Evolutionary conservation across 2,888 invertebrate genomes (phyloP), one percentile per base, ranked within the genome.

Genomic region (Protodeltote pygarga): DNA sequence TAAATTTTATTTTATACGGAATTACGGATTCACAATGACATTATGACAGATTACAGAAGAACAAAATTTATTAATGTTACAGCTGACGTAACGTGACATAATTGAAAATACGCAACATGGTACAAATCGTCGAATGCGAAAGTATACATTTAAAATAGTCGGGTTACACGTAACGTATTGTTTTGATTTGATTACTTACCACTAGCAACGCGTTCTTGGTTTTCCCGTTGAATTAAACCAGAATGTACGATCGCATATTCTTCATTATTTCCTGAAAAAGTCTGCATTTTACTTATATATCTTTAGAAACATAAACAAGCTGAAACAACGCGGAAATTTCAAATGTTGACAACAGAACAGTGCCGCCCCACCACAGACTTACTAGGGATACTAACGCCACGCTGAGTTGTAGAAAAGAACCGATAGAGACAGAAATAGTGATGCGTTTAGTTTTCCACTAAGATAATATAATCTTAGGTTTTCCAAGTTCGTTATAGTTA

Each of bases 11-110:
- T 33, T 35, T 5, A 31, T 21, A 23, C 21, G 11, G 9, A 8
- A 21, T n/a, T 19, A 29, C 10, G 8, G 45, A 44, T 25, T 27
- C 27, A 40, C 24, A 14, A 28, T 15, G 33, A 32, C 24, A 32
- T 52, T n/a, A n/a, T n/a, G n/a, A n/a, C n/a, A 79, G 75, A 75
- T 81, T 82, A 81, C n/a, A n/a, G n/a, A n/a, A 39, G 46, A 52
- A 58, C 37, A 54, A 50, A 58, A 40, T 50, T 35, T 55, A 23
- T n/a, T n/a, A n/a, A n/a, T n/a, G n/a, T n/a, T n/a, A 71, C 75
- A 80, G 70, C 69, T 78, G 75, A 72, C 57, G 40, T 19, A 71
- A 71, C 1, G 2, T 63, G 42, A 49, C 60, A 11, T 65, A 71
- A 52, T 66, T 45, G 2, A 48, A 64, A 58, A 45, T 14, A 34